Evolutionary conservation across 2,797 vertebrate species (phyloP), one percentile per base, ranked within the genome.

Genomic region (Erpetoichthys calabaricus): DNA sequence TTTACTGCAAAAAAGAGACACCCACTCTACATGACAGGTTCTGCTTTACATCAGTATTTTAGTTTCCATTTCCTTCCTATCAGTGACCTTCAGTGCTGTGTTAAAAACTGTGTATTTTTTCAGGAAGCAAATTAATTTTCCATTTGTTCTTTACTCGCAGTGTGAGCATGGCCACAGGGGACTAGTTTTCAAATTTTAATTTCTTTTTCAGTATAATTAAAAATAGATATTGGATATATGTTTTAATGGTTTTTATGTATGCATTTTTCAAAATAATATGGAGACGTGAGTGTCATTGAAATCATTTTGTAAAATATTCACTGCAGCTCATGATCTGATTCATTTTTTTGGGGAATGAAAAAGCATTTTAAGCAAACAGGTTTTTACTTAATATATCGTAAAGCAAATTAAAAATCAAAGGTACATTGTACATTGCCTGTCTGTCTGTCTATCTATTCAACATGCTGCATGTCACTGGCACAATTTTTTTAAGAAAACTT

Each of bases 21-120:
- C n/a, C 5, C 7, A n/a, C 47, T 7, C n/a, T 49, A 49, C 47
- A 49, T 3, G 57, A 47, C n/a, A 63, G 42, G 51, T 42, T 44
- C 3, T 46, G 6, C 44, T 57, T 8, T 8, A 53, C 51, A 44
- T 8, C 49, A 51, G 54, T 41, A 51, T 49, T 8, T 4, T 56
- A 10, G 4, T 44, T 47, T 46, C 45, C 42, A 9, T 62, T 61
- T 70, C 50, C 44, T 63, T 44, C 56, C 46, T 44, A 5, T 4
- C 45, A n/a, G 58, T 61, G 70, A 67, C 77, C 73, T 73, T 74
- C 71, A 64, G 2, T 7, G 25, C 51, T 5, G 3, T 59, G 50
- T 61, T 55, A 51, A 54, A 50, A 64, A 41, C 59, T 62, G 44
- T 45, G 8, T 4, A 3, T 10, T 58, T 59, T 41, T 6, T 60